Evolutionary conservation across 1,140 invertebrate genomes (phyloP).

Genomic region (Drosophila seguyi): DNA sequence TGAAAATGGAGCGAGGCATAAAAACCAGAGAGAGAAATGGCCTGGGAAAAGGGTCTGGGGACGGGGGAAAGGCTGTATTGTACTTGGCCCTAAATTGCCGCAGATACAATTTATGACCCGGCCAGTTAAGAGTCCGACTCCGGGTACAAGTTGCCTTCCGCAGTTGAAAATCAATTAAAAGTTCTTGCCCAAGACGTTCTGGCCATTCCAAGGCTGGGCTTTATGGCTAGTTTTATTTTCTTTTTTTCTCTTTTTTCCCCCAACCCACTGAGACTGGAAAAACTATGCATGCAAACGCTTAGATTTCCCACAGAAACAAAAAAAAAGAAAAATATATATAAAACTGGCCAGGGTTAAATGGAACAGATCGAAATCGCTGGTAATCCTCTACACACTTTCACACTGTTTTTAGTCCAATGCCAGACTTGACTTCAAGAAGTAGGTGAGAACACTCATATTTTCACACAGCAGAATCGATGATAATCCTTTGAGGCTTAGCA

Average conservation of each 20-base stretch:
- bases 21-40: slow-evolving; percentile 57
- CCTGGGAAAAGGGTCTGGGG: background rate
- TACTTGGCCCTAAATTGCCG: slow-evolving; percentile 73
- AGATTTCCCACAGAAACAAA: slow-evolving; percentile 33
- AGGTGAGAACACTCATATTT: slow-evolving; percentile 35
- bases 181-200: slow-evolving; percentile 72
- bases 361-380: slow-evolving; percentile 40
- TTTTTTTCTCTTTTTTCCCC: background rate
- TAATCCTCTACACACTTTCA: slow-evolving; percentile 36
- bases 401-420: slow-evolving; percentile 45
- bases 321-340: slow-evolving; percentile 6
- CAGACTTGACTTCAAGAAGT: slow-evolving; percentile 34
- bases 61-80: slow-evolving; percentile 17
- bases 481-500: slow-evolving; percentile 37
- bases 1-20: slow-evolving; percentile 67
- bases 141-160: slow-evolving; percentile 50
- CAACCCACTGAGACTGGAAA: background rate
- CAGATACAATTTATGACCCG: slow-evolving; percentile 79
- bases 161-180: slow-evolving; percentile 80
- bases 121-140: slow-evolving; percentile 66
- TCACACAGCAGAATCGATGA: slow-evolving; percentile 38
- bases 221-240: slow-evolving; percentile 34
- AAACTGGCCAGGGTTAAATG: slow-evolving; percentile 24
- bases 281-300: slow-evolving; percentile 43
- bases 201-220: slow-evolving; percentile 45